Evolutionary conservation across 2,797 vertebrate genomes (phyloP).

Genomic region (Anabas testudineus): DNA sequence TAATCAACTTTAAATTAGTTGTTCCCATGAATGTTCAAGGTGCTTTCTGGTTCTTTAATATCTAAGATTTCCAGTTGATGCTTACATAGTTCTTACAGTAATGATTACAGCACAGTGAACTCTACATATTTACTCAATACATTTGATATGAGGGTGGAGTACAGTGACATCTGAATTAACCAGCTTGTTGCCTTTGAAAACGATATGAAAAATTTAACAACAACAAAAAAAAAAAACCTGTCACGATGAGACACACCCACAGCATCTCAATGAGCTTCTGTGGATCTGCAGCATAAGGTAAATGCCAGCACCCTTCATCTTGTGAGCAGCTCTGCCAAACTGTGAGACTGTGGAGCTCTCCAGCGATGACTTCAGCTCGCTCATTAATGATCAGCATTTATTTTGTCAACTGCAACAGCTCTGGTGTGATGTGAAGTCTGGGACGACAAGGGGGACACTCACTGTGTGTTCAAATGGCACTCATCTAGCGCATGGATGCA

Average conservation of each 20-base stretch:
- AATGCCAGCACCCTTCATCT: constrained; percentile 74
- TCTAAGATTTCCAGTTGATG: too few relatives aligned
- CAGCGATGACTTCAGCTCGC: constrained; percentile 47
- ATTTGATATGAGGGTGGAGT: constrained; percentile 27
- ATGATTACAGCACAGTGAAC: constrained; percentile 6
- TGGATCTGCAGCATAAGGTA: constrained; percentile 60
- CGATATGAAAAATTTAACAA: constrained; percentile 77
- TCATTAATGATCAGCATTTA: constrained; percentile 57
- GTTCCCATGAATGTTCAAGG: too few relatives aligned
- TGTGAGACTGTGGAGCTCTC: constrained; percentile 51
- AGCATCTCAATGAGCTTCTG: constrained; percentile 75
- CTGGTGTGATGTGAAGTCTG: constrained; percentile 49
- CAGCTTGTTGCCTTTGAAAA: constrained; percentile 67
- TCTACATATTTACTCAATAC: constrained; percentile 9
- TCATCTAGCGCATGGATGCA: constrained; percentile 16
- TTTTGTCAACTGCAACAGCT: constrained; percentile 54
- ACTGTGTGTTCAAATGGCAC: constrained; percentile 40
- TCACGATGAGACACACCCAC: constrained; percentile 64
- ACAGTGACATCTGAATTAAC: constrained; percentile 42
- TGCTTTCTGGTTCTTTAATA: constrained; percentile 12
- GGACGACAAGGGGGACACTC: constrained; percentile 22
- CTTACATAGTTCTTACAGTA: constrained; percentile 1
- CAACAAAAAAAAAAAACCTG: constrained; percentile 67
- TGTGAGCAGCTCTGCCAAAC: constrained; percentile 53
- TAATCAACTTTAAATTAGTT: too few relatives aligned